A percentile compares a stretch with the other conserved stretches of the same genome.
Conservation (phyloP, 2,888 invertebrate genomes). For the Aphidoletes aphidimyza region DNA sequence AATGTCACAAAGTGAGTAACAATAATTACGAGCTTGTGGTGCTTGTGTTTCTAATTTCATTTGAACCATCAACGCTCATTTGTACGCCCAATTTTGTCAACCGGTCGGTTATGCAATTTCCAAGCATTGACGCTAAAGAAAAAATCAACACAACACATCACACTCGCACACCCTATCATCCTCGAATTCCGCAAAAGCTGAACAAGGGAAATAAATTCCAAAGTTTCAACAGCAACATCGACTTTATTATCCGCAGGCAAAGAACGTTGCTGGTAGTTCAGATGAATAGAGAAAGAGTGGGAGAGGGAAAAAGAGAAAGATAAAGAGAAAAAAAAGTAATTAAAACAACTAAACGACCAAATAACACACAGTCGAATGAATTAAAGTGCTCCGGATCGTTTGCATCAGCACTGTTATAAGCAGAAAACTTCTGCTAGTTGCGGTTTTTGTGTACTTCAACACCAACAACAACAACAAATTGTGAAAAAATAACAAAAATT, state of each 20-base stretch:
- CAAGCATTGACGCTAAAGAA: background rate
- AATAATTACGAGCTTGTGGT: conserved; percentile 19
- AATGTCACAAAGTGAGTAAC: conserved; percentile 45
- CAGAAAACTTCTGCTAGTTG: background rate
- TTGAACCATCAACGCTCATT: conserved; percentile 29
- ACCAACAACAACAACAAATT: background rate
- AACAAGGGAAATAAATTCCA: conserved; percentile 5
- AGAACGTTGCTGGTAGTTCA: background rate
- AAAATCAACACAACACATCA: no score
- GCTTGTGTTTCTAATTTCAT: conserved; percentile 42
- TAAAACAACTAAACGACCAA: background rate
- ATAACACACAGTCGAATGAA: conserved; percentile 20
- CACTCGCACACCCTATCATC: no score
- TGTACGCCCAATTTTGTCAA: conserved; percentile 14
- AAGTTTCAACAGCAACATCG: conserved; percentile 21
- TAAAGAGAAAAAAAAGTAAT: conserved; percentile 15
- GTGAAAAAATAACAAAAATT: background rate
- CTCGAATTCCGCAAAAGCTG: no score
- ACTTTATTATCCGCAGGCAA: conserved; percentile 41
- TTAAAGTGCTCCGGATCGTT: conserved; percentile 15
- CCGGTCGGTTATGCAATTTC: conserved; percentile 27
- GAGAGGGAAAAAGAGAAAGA: no score
- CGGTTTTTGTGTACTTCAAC: conserved; percentile 13
- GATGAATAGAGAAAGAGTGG: background rate
- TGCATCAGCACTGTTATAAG: background rate